These are phyloP conservation scores for Eupithecia pulchellata DNA, from an alignment of 2,888 invertebrate genomes.

Conservation along the genomic window DNA sequence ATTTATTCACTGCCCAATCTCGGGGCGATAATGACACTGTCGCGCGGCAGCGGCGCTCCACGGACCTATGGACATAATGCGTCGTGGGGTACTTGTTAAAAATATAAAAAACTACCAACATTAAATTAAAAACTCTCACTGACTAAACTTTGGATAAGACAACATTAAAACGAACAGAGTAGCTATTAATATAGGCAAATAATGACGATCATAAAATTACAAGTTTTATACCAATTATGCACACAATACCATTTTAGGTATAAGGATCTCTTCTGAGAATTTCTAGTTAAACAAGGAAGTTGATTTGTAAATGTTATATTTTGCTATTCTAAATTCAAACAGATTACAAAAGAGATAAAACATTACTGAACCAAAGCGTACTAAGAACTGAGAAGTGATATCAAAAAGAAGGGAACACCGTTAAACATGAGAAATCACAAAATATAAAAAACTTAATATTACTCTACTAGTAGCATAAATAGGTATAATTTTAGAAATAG, in stretches of 20 bases:
- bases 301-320: neutral
- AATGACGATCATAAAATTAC: conserved; percentile 1
- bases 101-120: neutral
- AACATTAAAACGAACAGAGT: neutral
- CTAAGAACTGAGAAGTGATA: neutral
- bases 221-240: neutral
- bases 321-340: neutral
- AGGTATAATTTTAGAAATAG: conserved; percentile 43
- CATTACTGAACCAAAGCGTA: neutral
- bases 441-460: neutral
- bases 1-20: too few relatives aligned
- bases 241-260: conserved; percentile 18
- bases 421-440: neutral
- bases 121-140: neutral
- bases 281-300: neutral
- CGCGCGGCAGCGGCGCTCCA: too few relatives aligned
- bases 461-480: neutral
- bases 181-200: neutral
- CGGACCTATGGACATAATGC: too few relatives aligned
- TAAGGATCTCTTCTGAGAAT: conserved; percentile 14
- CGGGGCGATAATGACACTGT: too few relatives aligned
- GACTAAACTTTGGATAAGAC: neutral
- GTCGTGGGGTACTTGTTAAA: too few relatives aligned
- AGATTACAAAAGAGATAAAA: neutral
- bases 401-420: neutral